phyloP scores from a whole-genome alignment of 2,888 invertebrate species.

The Pseudococcus viburni region DNA sequence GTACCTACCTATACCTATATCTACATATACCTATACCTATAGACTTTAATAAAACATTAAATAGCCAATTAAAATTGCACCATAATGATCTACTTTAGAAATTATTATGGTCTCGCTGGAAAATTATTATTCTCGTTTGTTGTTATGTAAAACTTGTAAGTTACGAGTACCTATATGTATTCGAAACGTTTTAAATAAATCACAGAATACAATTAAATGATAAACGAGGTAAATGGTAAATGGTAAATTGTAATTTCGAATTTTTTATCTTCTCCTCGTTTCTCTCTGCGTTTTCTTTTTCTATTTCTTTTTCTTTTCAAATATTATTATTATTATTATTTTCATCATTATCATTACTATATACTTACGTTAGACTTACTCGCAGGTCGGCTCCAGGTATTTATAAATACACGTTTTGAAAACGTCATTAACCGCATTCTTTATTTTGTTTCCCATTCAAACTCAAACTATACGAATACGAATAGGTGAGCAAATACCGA shows the following conservation, averaged over 20 bases:
- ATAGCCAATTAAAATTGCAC: conserved; percentile 53
- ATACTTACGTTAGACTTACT: too few species aligned
- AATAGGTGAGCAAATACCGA: too few species aligned
- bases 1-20: background rate
- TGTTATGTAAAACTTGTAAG: conserved; percentile 47
- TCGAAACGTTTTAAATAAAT: conserved; percentile 40
- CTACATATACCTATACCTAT: too few species aligned
- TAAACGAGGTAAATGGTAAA: conserved; percentile 1
- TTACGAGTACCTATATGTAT: background rate
- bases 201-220: conserved; percentile 58
- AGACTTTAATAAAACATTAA: conserved; percentile 5
- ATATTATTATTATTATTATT: conserved; percentile 2
- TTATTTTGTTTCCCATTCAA: conserved; percentile 51
- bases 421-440: conserved; percentile 55
- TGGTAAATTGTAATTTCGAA: conserved; percentile 52
- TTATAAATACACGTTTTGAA: conserved; percentile 4
- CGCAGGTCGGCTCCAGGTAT: too few species aligned
- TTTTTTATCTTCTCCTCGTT: background rate
- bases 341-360: too few species aligned
- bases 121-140: conserved; percentile 58
- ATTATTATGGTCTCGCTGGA: conserved; percentile 49
- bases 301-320: background rate
- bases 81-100: conserved; percentile 58
- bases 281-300: background rate
- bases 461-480: background rate